Evolutionary conservation across 37 sponge, comb jelly and placozoan species (phyloP).

Genomic region (Diacarnus erythraeanus): DNA sequence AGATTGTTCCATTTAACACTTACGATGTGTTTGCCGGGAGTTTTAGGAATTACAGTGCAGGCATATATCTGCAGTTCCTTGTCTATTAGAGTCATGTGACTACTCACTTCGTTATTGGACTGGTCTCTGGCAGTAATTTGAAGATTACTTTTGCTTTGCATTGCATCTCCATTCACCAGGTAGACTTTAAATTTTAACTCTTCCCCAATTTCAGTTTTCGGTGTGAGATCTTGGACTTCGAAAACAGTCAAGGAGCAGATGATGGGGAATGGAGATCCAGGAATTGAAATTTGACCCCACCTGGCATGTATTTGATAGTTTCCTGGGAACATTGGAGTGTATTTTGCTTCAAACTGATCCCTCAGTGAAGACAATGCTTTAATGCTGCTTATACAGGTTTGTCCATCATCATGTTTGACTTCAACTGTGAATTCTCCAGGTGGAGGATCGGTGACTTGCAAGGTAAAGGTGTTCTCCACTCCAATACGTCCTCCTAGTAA

Average conservation of each 20-base stretch:
- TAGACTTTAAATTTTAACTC: conserved; percentile 27
- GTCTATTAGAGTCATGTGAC: background rate
- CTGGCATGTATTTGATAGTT: conserved; percentile 45
- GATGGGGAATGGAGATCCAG: conserved; percentile 63
- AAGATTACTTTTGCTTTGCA: background rate
- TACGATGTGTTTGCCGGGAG: conserved; percentile 57
- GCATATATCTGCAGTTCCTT: background rate
- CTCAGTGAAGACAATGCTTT: background rate
- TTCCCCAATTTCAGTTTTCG: conserved; percentile 16
- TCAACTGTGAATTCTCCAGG: conserved; percentile 41
- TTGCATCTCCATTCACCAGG: conserved; percentile 1
- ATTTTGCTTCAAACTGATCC: background rate
- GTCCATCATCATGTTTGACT: conserved; percentile 17
- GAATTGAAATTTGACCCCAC: conserved; percentile 53
- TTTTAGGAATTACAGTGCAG: background rate
- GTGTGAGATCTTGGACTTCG: background rate
- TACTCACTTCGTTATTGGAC: background rate
- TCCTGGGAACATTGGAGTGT: conserved; percentile 25
- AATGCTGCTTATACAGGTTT: conserved; percentile 1
- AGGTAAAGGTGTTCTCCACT: conserved; percentile 27
- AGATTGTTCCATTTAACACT: conserved; percentile 45
- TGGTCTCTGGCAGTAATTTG: background rate
- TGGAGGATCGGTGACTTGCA: conserved; percentile 29
- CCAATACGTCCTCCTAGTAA: conserved; percentile 38
- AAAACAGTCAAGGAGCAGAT: conserved; percentile 12